A percentile compares a stretch with the other conserved stretches of the same genome.
Conservation (phyloP, 1,140 invertebrate genomes). For the Drosophila cardini region DNA sequence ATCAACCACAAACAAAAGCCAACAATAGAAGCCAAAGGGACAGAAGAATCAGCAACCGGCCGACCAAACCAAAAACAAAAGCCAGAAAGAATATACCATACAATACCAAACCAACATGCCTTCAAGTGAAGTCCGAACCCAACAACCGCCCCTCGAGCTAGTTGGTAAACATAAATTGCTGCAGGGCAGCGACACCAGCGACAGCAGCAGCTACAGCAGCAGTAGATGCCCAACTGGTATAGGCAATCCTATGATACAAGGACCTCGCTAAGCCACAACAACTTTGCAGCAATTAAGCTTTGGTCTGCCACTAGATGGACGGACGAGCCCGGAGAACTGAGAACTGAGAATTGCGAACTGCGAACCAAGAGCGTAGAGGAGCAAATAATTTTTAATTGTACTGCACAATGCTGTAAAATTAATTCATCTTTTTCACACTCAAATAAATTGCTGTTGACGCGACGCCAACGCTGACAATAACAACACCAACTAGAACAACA, state of each 20-base stretch:
- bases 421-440: slow-evolving; percentile 83
- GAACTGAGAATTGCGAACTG: not conserved
- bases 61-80: slow-evolving; percentile 29
- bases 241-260: slow-evolving; percentile 60
- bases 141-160: slow-evolving; percentile 51
- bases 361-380: slow-evolving; percentile 38
- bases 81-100: slow-evolving; percentile 29
- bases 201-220: slow-evolving; percentile 9
- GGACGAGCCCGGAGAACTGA: slow-evolving; percentile 12
- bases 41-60: slow-evolving; percentile 9
- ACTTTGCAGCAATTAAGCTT: slow-evolving; percentile 81
- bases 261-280: slow-evolving; percentile 78
- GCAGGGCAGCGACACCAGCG: slow-evolving; percentile 53
- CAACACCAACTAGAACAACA: slow-evolving; percentile 45
- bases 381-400: slow-evolving; percentile 83
- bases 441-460: slow-evolving; percentile 82
- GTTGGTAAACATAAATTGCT: slow-evolving; percentile 78
- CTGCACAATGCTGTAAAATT: slow-evolving; percentile 83
- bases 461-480: slow-evolving; percentile 63
- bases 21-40: slow-evolving; percentile 59
- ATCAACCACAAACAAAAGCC: slow-evolving; percentile 81
- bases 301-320: slow-evolving; percentile 62
- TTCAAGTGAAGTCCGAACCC: slow-evolving; percentile 56
- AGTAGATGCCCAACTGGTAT: slow-evolving; percentile 22
- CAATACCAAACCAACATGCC: slow-evolving; percentile 35